Evolutionary conservation across 64 coral and sea anemone species (phyloP), one percentile per base, ranked within the genome.

Genomic region (Acropora tenuis): DNA sequence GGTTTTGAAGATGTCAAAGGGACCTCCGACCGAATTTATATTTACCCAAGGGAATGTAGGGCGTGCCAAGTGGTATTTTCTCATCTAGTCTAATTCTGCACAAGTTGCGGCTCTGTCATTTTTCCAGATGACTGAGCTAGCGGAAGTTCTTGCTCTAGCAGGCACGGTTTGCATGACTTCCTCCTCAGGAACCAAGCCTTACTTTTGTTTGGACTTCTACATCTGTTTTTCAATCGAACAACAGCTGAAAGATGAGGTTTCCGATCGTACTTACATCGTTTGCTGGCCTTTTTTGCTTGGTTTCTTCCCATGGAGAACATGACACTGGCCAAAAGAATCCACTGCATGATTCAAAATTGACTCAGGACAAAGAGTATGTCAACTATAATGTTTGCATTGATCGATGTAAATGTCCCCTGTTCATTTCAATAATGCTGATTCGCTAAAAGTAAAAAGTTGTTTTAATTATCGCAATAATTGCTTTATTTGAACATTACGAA

Each of bases 361-460:
- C 91, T 20, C 91, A 93, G 13, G 91, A 93, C 73, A 93, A 93
- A 93, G 91, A 93, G 91, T 93, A 80, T 87, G 91, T 13, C 16
- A 63, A 63, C 30, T 30, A 30, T 30, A 30, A 1, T 87, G 20
- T n/a, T 16, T 8, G 47, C 30, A 0, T 80, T 41, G 20, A 0
- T 43, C 77, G 10, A 4, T 53, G 15, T 17, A 15, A 17, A 18
- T 79, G 18, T n/a, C 47, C 7, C 10, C 7, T 18, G 77, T 79
- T 20, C 48, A 20, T 52, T 71, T 71, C 8, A 71, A 71, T 63
- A 3, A 63, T 63, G 11, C 13, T 63, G 17, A 55, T 10, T 55
- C 10, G 10, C 52, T 55, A 10, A 7, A 55, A 55, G 10, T 55
- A 55, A 4, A 55, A 55, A 55, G 1, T 7, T 55, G 52, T 55